A percentile compares a stretch with the other conserved stretches of the same genome.
These are phyloP conservation scores for Adrianichthys oophorus DNA, from an alignment of 2,797 vertebrate species.

Conservation along the genomic window DNA sequence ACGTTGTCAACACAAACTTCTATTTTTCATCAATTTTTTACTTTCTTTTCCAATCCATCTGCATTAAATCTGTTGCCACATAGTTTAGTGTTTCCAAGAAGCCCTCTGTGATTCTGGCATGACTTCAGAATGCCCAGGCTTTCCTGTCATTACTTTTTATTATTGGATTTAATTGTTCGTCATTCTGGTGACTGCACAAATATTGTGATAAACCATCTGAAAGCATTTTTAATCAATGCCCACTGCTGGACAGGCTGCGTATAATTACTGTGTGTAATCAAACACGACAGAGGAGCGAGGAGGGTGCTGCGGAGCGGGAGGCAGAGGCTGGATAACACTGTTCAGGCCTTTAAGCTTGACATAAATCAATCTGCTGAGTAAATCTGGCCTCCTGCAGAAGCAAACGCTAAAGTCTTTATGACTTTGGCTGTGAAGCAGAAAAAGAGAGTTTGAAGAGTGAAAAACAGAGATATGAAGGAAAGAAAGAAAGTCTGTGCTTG, in stretches of 20 bases:
- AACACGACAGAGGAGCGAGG: conserved; percentile 30
- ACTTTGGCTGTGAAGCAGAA: conserved; percentile 45
- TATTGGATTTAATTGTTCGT: conserved; percentile 62
- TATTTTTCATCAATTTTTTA: too few species aligned
- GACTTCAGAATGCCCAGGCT: conserved; percentile 31
- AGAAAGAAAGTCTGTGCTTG: conserved; percentile 3
- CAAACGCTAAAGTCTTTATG: conserved; percentile 47
- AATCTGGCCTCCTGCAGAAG: conserved; percentile 35
- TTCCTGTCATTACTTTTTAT: conserved; percentile 62
- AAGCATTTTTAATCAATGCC: conserved; percentile 62
- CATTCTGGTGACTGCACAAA: conserved; percentile 55
- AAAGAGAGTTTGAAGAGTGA: conserved; percentile 24
- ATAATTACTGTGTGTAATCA: conserved; percentile 48
- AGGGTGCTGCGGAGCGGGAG: conserved; percentile 23
- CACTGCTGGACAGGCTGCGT: conserved; percentile 34
- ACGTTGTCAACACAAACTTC: too few species aligned
- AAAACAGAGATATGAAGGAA: conserved; percentile 18
- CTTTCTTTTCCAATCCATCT: conserved; percentile 40
- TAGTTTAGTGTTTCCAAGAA: conserved; percentile 51
- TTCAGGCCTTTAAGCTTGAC: conserved; percentile 40
- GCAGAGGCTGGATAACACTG: conserved; percentile 31
- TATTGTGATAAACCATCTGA: conserved; percentile 68
- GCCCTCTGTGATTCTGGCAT: conserved; percentile 39
- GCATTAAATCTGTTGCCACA: conserved; percentile 45
- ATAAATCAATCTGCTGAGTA: conserved; percentile 63